phyloP scores from a whole-genome alignment of 2,888 invertebrate genomes.

The Strigamia crassipes region DNA sequence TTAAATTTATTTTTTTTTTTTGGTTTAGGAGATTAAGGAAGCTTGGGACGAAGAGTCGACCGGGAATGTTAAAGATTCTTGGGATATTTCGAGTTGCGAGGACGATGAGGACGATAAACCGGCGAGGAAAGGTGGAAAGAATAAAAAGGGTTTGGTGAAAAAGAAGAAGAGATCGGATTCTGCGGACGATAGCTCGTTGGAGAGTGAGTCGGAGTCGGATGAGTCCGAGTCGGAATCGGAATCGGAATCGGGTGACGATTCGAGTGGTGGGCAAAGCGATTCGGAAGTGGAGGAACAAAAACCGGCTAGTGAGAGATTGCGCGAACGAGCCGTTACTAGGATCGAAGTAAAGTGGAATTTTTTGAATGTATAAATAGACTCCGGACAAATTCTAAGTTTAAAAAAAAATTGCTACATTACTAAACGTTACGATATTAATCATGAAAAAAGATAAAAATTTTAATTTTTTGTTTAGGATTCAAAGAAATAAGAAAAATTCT shows the following conservation, averaged over 20 bases:
- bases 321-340: conserved; percentile 72
- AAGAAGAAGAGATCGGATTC: conserved; percentile 48
- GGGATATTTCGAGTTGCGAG: conserved; percentile 53
- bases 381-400: no score
- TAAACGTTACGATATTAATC: no score
- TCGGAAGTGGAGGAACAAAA: conserved; percentile 64
- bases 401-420: no score
- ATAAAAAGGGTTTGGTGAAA: background rate
- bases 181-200: conserved; percentile 56
- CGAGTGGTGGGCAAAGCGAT: conserved; percentile 58
- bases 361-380: no score
- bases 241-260: conserved; percentile 62
- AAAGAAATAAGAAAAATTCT: no score
- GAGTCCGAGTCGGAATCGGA: conserved; percentile 59
- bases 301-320: conserved; percentile 75
- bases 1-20: background rate
- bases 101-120: conserved; percentile 51
- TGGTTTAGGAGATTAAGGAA: conserved; percentile 52
- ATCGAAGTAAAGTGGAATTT: conserved; percentile 74
- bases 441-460: no score
- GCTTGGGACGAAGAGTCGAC: conserved; percentile 54
- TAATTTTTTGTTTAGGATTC: no score
- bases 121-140: conserved; percentile 46
- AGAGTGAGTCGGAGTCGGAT: conserved; percentile 53
- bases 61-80: conserved; percentile 59